Conservation (phyloP, 2,797 vertebrate genomes). For the Dendrocincla fuliginosa region DNA sequence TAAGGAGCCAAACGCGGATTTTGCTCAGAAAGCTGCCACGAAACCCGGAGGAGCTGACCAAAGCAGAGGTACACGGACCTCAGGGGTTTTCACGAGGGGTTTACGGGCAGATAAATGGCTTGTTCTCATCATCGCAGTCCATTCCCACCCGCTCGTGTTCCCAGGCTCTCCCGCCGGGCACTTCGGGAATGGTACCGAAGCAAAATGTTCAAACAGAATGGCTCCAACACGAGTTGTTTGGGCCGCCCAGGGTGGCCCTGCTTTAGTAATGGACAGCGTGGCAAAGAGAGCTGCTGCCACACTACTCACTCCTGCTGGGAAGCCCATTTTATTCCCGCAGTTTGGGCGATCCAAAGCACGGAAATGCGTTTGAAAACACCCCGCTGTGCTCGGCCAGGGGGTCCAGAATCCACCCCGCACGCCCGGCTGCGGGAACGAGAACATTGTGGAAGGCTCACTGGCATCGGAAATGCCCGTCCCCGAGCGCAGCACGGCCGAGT, state of each 20-base stretch:
- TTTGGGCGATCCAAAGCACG: background rate
- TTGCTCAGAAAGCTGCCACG: background rate
- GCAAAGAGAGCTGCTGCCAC: background rate
- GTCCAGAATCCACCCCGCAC: background rate
- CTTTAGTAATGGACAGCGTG: rapidly evolving
- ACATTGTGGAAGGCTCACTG: background rate
- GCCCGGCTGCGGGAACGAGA: background rate
- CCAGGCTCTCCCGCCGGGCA: background rate
- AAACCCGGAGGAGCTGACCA: background rate
- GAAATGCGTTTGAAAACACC: background rate
- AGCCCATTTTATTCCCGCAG: background rate
- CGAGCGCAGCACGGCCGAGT: too few relatives aligned
- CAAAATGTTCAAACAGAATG: background rate
- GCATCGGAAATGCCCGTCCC: too few relatives aligned
- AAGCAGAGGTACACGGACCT: background rate
- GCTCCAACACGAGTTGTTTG: background rate
- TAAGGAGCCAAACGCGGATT: background rate
- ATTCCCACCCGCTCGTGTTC: too few relatives aligned
- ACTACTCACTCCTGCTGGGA: background rate
- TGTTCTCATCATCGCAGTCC: background rate
- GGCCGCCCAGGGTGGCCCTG: rapidly evolving
- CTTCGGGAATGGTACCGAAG: background rate
- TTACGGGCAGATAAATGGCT: background rate
- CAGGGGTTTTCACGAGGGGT: background rate
- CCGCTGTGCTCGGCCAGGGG: background rate